Evolutionary conservation across 2,797 vertebrate species (phyloP), one percentile per base, ranked within the genome.

Genomic region (Halcyon smyrnensis): DNA sequence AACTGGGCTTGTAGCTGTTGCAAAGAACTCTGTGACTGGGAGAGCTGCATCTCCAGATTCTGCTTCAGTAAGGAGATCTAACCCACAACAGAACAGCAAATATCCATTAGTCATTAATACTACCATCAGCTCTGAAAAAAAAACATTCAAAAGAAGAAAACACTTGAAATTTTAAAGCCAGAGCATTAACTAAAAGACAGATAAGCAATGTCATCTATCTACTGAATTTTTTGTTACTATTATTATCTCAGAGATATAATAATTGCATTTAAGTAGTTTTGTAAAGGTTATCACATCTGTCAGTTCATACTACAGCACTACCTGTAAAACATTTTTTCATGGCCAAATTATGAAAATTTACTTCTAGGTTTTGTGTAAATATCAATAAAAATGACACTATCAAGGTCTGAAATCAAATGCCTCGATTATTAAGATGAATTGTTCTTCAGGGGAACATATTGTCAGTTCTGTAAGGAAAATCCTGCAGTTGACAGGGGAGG

Each of bases 61-160:
- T 99, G 99, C 97, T 99, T 99, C 97, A 99, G 92, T 97, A 99
- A 96, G 50, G 99, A 99, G 97, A 99, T 99, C 99, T 99, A 96
- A 15, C 68, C 80, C 96, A 97, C 73, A 96, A 97, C 62, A 97
- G 85, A 97, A 96, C 15, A 90, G 93, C n/a, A 97, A 95, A 96
- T 32, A 54, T 25, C 48, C 71, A 37, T 92, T 94, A 97, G 80
- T 85, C 71, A 78, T 53, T 87, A 90, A 78, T 23, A 83, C 6
- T 75, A 93, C 83, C 19, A 65, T 32, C 17, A 81, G 28, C 50
- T 67, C 32, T 32, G 45, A 43, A 56, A 50, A 60, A 60, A 65
- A 90, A 91, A 53, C 16, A 53, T 32, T 68, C 25, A 79, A 32
- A 54, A 74, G n/a, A 13, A 78, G 54, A 67, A 68, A 91, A 91